A percentile compares a stretch with the other conserved stretches of the same genome.
Conservation (phyloP, 2,797 vertebrate species). For the Sebastes vulpes region DNA sequence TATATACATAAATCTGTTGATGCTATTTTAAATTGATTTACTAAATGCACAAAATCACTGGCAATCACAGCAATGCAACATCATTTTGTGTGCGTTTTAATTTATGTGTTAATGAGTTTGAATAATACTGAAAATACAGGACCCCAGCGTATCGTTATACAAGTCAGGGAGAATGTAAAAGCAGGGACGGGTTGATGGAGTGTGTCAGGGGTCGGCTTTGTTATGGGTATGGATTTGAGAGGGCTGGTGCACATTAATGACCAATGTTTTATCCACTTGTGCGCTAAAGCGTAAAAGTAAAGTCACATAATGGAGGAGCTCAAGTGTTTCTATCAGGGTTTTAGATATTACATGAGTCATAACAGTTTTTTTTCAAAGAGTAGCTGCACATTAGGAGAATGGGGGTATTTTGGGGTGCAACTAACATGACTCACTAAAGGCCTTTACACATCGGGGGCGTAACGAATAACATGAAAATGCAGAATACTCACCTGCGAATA, state of each 20-base stretch:
- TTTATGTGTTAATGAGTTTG: neutral
- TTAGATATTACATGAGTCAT: conserved; percentile 38
- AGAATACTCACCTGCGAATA: no score
- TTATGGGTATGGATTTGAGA: conserved; percentile 51
- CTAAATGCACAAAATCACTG: neutral
- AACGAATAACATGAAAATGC: no score
- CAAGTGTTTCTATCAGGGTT: conserved; percentile 61
- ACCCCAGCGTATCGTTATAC: neutral
- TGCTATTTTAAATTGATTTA: neutral
- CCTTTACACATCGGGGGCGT: no score
- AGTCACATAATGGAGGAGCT: conserved; percentile 54
- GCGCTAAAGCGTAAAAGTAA: conserved; percentile 39
- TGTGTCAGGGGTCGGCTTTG: conserved; percentile 45
- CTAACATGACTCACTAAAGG: neutral
- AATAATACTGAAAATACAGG: neutral
- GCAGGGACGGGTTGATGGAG: conserved; percentile 23
- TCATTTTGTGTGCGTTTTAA: neutral
- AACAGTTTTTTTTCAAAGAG: neutral
- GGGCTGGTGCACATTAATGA: conserved; percentile 54
- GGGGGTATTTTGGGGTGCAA: neutral
- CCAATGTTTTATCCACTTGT: conserved; percentile 64
- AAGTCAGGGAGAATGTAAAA: neutral
- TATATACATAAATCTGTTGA: conserved; percentile 9
- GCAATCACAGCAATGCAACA: neutral
- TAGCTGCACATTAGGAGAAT: neutral